Conservation (phyloP, 2,113 vertebrate genomes). For the Limanda limanda region DNA sequence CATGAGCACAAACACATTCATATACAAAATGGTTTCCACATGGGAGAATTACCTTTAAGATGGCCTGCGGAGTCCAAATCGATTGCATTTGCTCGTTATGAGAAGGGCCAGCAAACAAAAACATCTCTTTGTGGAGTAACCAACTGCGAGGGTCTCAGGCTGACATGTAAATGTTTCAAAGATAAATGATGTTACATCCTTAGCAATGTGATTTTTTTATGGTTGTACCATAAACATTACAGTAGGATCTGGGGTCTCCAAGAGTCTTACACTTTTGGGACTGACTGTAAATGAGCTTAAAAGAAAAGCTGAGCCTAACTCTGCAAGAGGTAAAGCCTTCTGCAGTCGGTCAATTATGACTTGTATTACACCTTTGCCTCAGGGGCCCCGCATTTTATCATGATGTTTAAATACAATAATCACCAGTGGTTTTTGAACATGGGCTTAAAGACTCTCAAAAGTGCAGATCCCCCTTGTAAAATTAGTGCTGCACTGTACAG, state of each 20-base stretch:
- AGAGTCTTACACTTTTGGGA: neutral
- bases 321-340: neutral
- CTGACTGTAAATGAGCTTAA: neutral
- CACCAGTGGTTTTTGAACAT: constrained; percentile 10
- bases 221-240: neutral
- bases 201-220: constrained; percentile 9
- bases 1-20: too few relatives aligned
- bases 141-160: neutral
- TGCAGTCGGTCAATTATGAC: neutral
- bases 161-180: constrained; percentile 5
- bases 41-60: constrained; percentile 20
- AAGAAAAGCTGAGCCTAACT: too few relatives aligned
- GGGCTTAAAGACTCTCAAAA: constrained; percentile 29
- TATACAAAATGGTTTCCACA: neutral
- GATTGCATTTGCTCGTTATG: constrained; percentile 19
- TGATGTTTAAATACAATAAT: constrained; percentile 23
- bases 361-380: neutral
- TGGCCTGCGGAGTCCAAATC: constrained; percentile 16
- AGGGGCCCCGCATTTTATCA: constrained; percentile 2
- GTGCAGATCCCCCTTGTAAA: constrained; percentile 51
- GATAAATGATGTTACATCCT: neutral
- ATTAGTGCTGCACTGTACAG: constrained; percentile 32
- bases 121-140: constrained; percentile 7
- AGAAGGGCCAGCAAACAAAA: constrained; percentile 9
- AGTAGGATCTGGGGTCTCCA: neutral